Percentiles rank a stretch among this genome's conserved stretches.
These are phyloP conservation scores for Dyspetes luteomarginatus DNA, from an alignment of 2,888 invertebrate species.

Conservation along the genomic window DNA sequence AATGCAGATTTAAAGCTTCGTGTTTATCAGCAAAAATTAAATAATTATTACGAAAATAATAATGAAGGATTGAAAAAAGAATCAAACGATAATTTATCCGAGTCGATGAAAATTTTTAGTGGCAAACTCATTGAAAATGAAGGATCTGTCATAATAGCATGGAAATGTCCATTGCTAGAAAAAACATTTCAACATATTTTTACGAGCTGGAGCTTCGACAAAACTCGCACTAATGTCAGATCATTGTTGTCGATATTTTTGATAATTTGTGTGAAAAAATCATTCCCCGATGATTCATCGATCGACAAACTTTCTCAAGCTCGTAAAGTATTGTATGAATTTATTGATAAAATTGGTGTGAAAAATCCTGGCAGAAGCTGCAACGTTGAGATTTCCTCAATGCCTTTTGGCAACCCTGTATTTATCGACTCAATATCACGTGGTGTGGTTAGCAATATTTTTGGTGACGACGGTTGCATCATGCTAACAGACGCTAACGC, in stretches of 20 bases:
- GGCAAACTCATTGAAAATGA: conserved; percentile 83
- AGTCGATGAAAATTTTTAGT: neutral
- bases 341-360: conserved; percentile 55
- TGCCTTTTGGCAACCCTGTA: conserved; percentile 84
- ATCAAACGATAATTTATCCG: neutral
- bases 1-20: conserved; percentile 61
- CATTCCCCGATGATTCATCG: conserved; percentile 24
- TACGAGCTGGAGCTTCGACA: conserved; percentile 85
- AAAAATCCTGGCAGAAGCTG: conserved; percentile 71
- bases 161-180: conserved; percentile 85
- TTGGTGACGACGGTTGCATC: conserved; percentile 85
- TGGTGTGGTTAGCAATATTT: conserved; percentile 86
- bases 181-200: conserved; percentile 84
- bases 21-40: conserved; percentile 55
- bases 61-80: neutral
- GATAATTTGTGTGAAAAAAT: conserved; percentile 77
- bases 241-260: conserved; percentile 85
- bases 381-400: conserved; percentile 76
- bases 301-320: conserved; percentile 40
- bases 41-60: conserved; percentile 3
- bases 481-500: conserved; percentile 86
- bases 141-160: conserved; percentile 84
- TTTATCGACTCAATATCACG: conserved; percentile 86
- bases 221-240: conserved; percentile 83
- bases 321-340: conserved; percentile 62